These are phyloP conservation scores for Drosophila infuscata DNA, from an alignment of 2,888 invertebrate genomes.

Conservation along the genomic window DNA sequence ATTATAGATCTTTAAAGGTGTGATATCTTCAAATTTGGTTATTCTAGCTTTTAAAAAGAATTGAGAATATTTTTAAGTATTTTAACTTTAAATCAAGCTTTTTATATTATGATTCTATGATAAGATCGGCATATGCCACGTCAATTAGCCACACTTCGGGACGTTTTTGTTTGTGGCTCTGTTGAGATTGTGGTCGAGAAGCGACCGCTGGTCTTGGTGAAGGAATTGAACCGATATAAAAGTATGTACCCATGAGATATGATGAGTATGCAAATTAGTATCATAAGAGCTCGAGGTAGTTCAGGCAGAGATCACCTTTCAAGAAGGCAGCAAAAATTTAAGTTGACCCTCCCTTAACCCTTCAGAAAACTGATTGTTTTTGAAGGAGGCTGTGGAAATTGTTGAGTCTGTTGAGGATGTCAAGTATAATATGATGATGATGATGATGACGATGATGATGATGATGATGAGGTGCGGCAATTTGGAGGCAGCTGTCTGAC, in stretches of 20 bases:
- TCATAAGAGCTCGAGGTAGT: neutral
- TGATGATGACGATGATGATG: neutral
- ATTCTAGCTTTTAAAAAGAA: neutral
- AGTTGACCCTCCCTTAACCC: conserved; percentile 1
- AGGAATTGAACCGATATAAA: neutral
- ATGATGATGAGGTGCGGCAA: neutral
- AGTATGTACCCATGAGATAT: neutral
- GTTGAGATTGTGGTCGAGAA: neutral
- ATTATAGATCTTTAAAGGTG: neutral
- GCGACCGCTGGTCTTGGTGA: neutral
- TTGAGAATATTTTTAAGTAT: no score
- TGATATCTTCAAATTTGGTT: neutral
- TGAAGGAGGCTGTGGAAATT: neutral
- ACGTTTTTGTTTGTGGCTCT: neutral
- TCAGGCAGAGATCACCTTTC: conserved; percentile 1
- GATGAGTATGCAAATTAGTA: conserved; percentile 20
- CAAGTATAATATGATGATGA: conserved; percentile 5
- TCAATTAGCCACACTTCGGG: neutral
- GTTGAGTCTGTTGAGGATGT: neutral
- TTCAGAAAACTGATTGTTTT: conserved; percentile 2
- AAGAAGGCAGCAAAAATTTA: neutral
- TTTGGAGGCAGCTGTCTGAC: conserved; percentile 34
- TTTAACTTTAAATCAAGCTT: no score
- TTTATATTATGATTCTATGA: no score
- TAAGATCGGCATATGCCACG: no score